phyloP scores from a whole-genome alignment of 64 coral and sea anemone genomes.

The Exaiptasia diaphana region DNA sequence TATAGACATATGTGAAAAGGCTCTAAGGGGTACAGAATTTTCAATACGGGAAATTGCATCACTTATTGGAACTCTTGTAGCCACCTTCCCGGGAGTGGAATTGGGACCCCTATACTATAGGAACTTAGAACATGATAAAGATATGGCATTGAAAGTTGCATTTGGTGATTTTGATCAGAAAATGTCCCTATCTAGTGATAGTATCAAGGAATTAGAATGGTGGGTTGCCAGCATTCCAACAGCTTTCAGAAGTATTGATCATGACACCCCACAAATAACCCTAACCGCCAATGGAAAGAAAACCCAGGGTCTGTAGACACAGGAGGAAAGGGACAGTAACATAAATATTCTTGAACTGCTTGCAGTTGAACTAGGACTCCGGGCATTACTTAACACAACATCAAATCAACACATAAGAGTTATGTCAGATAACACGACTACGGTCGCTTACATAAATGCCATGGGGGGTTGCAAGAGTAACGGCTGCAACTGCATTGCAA shows the following conservation, averaged over 20 bases:
- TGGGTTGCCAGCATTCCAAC: conserved; percentile 22
- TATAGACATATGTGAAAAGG: neutral
- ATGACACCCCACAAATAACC: neutral
- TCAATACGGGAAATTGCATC: conserved; percentile 38
- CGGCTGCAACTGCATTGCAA: neutral
- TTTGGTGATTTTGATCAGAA: conserved; percentile 26
- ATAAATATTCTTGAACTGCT: neutral
- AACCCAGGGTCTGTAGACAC: neutral
- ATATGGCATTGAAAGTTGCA: neutral
- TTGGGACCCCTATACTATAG: neutral
- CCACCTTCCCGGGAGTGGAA: conserved; percentile 14
- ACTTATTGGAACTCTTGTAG: conserved; percentile 31
- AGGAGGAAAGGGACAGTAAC: neutral
- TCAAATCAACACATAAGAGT: neutral
- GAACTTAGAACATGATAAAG: conserved; percentile 35
- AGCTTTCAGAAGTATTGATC: neutral
- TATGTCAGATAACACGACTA: neutral
- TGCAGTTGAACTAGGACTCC: neutral
- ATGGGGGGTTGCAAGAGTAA: neutral
- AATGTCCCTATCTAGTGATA: conserved; percentile 7
- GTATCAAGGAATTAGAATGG: neutral
- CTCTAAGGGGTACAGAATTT: conserved; percentile 5
- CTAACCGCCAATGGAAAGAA: neutral
- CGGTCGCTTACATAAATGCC: conserved; percentile 14
- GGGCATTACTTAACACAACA: neutral